Evolutionary conservation across 1,140 invertebrate species (phyloP), one percentile per base, ranked within the genome.

Genomic region (Drosophila sucinea): DNA sequence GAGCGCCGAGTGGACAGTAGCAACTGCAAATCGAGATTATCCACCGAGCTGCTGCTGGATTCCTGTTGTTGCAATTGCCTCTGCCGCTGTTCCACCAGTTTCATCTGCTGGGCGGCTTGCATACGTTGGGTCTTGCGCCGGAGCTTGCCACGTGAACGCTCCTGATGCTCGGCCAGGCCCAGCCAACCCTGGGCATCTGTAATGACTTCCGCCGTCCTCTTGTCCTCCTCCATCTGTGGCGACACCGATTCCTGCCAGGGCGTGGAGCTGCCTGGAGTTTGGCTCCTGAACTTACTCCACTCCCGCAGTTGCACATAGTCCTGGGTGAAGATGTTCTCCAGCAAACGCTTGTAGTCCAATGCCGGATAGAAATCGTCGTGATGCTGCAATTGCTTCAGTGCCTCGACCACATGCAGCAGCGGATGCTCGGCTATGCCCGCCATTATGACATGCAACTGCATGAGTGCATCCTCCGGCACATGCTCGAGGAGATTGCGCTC

Each of bases 401-500:
- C 94, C 67, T 93, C 91, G 3, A 97, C 92, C 4, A 96, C 81
- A 83, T 96, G 94, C 92, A 95, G 94, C 0, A 96, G 92, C 0
- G 96, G 95, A 69, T 95, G 94, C 65, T 96, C 95, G 2, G 94
- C 92, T 32, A 96, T 95, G 55, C 95, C 93, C 1, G 94, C 93
- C 38, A 97, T 89, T 51, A 94, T 93, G 74, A 94, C 94, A 84
- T 96, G 95, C 10, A 95, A 93, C 62, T 94, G 93, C 33, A 94
- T 81, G 1, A 96, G 75, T 40, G 95, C 93, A 4, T 94, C 94
- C 58, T 93, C 93, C 0, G 95, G 94, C 58, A 96, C 94, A 58
- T 94, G 94, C 80, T 95, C 94, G 67, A 96, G 95, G 27, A 96
- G 92, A 92, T 97, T 96, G 66, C 95, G 95, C 30, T 93, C 93